Conservation (phyloP, 2,797 vertebrate genomes). For the Siniperca obscura region DNA sequence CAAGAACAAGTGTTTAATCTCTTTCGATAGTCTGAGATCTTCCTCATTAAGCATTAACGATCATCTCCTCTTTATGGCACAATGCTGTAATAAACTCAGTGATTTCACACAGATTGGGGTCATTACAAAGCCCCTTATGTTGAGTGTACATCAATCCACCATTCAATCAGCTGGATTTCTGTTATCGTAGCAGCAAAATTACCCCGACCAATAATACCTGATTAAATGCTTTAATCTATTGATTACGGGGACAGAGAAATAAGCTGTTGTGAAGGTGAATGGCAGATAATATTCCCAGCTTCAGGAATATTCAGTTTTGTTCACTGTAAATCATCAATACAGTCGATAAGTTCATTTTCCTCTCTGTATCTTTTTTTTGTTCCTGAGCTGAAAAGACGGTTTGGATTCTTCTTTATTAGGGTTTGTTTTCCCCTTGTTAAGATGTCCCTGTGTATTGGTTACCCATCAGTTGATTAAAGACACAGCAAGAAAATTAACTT, state of each 20-base stretch:
- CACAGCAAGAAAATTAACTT: conserved; percentile 48
- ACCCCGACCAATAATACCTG: conserved; percentile 38
- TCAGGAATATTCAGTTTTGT: conserved; percentile 32
- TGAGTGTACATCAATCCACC: conserved; percentile 24
- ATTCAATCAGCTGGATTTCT: conserved; percentile 49
- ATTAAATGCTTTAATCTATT: conserved; percentile 67
- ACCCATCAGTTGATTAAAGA: conserved; percentile 72
- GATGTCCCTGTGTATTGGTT: conserved; percentile 45
- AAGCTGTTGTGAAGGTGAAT: conserved; percentile 42
- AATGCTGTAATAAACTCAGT: conserved; percentile 7
- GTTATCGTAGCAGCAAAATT: conserved; percentile 51
- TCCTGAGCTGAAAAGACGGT: conserved; percentile 60
- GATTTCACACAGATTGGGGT: conserved; percentile 40
- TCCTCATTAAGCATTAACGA: conserved; percentile 18
- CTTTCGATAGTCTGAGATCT: conserved; percentile 20
- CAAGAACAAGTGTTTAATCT: conserved; percentile 26
- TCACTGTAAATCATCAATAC: conserved; percentile 27
- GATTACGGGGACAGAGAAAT: conserved; percentile 37
- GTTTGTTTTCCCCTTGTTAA: conserved; percentile 40
- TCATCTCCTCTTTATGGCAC: conserved; percentile 20
- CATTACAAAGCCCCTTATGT: conserved; percentile 28
- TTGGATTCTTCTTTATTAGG: conserved; percentile 37
- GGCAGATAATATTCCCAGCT: conserved; percentile 28
- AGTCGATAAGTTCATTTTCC: conserved; percentile 26
- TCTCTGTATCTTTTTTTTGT: conserved; percentile 55